Evolutionary conservation across 2,888 invertebrate genomes (phyloP), one percentile per base, ranked within the genome.

Genomic region (Coleophora flavipennella): DNA sequence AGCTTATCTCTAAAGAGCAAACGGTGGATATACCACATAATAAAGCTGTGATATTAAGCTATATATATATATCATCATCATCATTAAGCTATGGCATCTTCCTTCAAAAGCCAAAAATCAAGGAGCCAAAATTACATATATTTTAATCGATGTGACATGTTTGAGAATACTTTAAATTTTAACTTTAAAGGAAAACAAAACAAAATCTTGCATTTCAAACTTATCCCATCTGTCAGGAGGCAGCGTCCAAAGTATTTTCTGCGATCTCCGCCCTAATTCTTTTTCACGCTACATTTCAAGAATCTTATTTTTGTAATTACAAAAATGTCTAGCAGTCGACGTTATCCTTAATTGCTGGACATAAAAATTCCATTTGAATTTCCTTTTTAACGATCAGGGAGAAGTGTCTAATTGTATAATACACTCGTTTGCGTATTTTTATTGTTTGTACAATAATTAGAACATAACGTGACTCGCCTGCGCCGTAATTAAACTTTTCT

Each of bases 351-450:
- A 84, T 83, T 84, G 81, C 80, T 80, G 80, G 75, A 84, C 84
- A 84, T 85, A 85, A 85, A 85, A 85, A 85, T 85, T 85, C 85
- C 85, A 85, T 85, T 85, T 80, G 84, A 85, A 84, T 85, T 85
- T 85, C 80, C 85, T 74, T 84, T 85, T 84, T 84, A 83, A 83
- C 81, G 79, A 83, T 83, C 78, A 60, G 64, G 77, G 80, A 77
- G 76, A 79, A 77, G 80, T 81, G 80, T 79, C 83, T 84, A 83
- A 84, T 84, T 84, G 83, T 80, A 84, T 84, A 84, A 84, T 84
- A 84, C 75, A 84, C 84, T 84, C 84, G 83, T 84, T 84, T 81
- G 75, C 84, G 84, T 84, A 83, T 83, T 84, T 84, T 84, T 84
- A 84, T 83, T 73, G 81, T 79, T 66, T 67, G 70, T 76, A 78